phyloP scores from a whole-genome alignment of 2,797 vertebrate genomes.

The Xiphophorus birchmanni region DNA sequence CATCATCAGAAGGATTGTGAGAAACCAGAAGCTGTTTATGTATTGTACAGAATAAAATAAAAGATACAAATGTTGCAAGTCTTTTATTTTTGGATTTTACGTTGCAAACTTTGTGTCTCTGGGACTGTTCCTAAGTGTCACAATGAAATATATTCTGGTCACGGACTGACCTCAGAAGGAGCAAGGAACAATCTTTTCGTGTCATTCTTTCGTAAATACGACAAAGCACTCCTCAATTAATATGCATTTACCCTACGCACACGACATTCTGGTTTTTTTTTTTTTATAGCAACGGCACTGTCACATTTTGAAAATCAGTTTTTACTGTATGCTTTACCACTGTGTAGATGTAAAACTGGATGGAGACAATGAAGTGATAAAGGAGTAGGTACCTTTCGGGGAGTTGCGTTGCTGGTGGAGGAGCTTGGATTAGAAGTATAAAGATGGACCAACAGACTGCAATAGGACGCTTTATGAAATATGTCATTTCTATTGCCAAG shows the following conservation, averaged over 20 bases:
- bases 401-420: conserved; percentile 15
- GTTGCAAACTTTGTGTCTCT: conserved; percentile 87
- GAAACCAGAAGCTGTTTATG: conserved; percentile 92
- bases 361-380: conserved; percentile 32
- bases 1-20: conserved; percentile 75
- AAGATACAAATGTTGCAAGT: conserved; percentile 95
- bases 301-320: conserved; percentile 84
- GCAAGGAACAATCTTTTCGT: conserved; percentile 66
- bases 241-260: conserved; percentile 68
- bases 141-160: conserved; percentile 76
- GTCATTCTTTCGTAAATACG: conserved; percentile 60
- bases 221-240: conserved; percentile 69
- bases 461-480: conserved; percentile 38
- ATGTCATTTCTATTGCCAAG: conserved; percentile 64
- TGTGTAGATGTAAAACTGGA: conserved; percentile 73
- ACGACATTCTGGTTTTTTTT: conserved; percentile 59
- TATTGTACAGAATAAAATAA: conserved; percentile 99
- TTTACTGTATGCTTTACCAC: conserved; percentile 80
- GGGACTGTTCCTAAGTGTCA: conserved; percentile 89
- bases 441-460: conserved; percentile 27
- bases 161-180: conserved; percentile 53
- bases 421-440: conserved; percentile 16
- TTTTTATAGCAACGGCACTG: conserved; percentile 79
- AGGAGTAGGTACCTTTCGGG: conserved; percentile 37
- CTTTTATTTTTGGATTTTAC: conserved; percentile 73